A percentile compares a stretch with the other conserved stretches of the same genome.
Evolutionary conservation across 2,888 invertebrate genomes (phyloP).

Genomic region (Arrhopalites spinosus): DNA sequence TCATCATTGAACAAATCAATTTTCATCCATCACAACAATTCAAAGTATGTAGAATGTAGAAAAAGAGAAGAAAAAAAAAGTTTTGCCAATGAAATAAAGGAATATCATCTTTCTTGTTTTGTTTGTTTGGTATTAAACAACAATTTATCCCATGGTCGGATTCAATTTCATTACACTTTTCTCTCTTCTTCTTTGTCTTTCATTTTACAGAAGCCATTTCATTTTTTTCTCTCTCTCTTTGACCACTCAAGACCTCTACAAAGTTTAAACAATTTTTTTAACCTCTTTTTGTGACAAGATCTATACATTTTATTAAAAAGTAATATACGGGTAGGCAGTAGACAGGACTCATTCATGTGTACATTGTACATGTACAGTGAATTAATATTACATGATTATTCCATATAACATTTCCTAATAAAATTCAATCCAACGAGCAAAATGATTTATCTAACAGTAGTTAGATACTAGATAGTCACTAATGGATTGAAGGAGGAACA

Average conservation of each 20-base stretch:
- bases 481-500: too few relatives aligned
- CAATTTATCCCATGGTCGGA: not conserved
- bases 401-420: too few relatives aligned
- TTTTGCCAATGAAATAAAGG: not conserved
- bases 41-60: not conserved
- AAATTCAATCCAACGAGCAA: too few relatives aligned
- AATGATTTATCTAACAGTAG: too few relatives aligned
- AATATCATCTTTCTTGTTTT: not conserved
- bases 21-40: slow-evolving; percentile 27
- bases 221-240: not conserved
- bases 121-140: not conserved
- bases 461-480: too few relatives aligned
- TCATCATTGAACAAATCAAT: slow-evolving; percentile 23
- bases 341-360: too few relatives aligned
- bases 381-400: too few relatives aligned
- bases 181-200: not conserved
- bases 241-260: not conserved
- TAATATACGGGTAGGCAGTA: not conserved
- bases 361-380: too few relatives aligned
- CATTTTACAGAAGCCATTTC: slow-evolving; percentile 5
- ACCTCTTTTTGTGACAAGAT: not conserved
- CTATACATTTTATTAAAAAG: not conserved
- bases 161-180: not conserved
- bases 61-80: not conserved
- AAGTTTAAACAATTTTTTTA: not conserved